phyloP scores from a whole-genome alignment of 2,113 vertebrate species.

The Aplodontia rufa region DNA sequence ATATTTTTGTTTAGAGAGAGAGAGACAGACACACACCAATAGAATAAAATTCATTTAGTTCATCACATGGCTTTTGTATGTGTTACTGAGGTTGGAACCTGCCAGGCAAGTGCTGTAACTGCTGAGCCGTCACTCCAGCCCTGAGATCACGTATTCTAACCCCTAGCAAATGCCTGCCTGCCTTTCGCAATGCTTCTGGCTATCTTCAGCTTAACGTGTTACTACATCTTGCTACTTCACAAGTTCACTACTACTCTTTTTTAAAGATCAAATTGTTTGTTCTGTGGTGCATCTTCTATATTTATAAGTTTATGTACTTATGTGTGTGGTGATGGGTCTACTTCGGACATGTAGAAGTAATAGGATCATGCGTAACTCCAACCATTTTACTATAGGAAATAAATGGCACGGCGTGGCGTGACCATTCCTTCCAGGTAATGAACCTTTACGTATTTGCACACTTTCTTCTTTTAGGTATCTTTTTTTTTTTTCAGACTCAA shows the following conservation, averaged over 20 bases:
- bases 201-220: neutral
- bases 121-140: too few relatives aligned
- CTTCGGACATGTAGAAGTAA: neutral
- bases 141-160: neutral
- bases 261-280: neutral
- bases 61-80: too few relatives aligned
- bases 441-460: slow-evolving; percentile 20
- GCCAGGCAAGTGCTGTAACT: too few relatives aligned
- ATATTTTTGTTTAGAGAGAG: too few relatives aligned
- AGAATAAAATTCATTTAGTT: too few relatives aligned
- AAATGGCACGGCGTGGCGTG: neutral
- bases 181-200: neutral
- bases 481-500: neutral
- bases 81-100: too few relatives aligned
- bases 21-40: too few relatives aligned
- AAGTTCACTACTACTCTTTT: neutral
- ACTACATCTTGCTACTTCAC: neutral
- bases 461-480: neutral
- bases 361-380: neutral
- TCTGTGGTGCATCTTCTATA: neutral
- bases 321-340: neutral
- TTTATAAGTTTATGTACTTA: neutral
- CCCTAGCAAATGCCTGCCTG: neutral
- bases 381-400: neutral
- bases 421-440: neutral